These are phyloP conservation scores for Acrocephalus kingi DNA, from an alignment of 2,113 vertebrate genomes.

Conservation along the genomic window DNA sequence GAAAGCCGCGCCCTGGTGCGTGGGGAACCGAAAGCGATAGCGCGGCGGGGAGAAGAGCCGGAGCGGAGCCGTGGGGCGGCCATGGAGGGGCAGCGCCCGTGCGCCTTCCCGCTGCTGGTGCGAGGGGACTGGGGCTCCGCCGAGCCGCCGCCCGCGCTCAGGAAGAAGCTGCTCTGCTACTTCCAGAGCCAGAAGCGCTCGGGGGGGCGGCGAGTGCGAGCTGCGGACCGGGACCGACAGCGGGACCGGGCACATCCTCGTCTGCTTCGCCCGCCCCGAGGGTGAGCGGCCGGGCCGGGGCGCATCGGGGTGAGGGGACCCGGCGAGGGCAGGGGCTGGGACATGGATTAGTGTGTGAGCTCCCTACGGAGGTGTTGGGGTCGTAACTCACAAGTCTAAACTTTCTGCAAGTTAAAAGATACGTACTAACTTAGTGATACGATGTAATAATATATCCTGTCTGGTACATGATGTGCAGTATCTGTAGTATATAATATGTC, in stretches of 20 bases:
- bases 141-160: conserved; percentile 22
- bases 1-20: not conserved
- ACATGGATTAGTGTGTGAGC: accelerated
- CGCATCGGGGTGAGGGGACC: not conserved
- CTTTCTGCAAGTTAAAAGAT: not conserved
- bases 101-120: conserved; percentile 9
- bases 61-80: not conserved
- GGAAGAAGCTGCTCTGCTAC: conserved; percentile 80
- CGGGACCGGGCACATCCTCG: not conserved
- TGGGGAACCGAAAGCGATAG: not conserved
- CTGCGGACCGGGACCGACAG: not conserved
- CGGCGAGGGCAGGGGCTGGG: no score
- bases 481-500: accelerated
- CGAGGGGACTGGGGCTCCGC: not conserved
- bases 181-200: conserved; percentile 85
- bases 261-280: conserved; percentile 62
- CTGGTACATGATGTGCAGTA: accelerated
- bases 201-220: conserved; percentile 81
- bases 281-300: not conserved
- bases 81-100: not conserved
- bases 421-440: accelerated
- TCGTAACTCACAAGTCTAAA: not conserved
- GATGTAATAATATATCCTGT: accelerated
- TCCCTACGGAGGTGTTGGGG: accelerated
- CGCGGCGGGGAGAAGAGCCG: not conserved